phyloP scores from a whole-genome alignment of 2,888 invertebrate species.

The Andrena trimmerana region DNA sequence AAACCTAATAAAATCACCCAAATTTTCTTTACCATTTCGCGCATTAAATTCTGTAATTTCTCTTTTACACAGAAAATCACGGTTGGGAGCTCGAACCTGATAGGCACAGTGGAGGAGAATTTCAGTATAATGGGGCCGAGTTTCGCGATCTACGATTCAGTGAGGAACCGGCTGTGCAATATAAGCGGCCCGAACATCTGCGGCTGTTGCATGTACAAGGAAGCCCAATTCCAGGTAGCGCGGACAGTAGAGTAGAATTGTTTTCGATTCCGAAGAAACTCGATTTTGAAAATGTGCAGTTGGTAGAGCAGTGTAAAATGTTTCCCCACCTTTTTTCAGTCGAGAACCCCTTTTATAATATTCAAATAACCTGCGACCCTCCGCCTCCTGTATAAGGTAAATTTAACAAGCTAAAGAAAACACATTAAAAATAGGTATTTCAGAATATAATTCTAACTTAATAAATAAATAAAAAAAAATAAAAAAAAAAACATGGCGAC shows the following conservation, averaged over 20 bases:
- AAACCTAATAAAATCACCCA: no score
- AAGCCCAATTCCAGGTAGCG: slow-evolving; percentile 88
- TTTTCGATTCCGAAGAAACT: no score
- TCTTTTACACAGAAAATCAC: slow-evolving; percentile 72
- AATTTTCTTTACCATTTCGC: background rate
- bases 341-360: no score
- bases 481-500: background rate
- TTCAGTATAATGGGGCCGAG: slow-evolving; percentile 89
- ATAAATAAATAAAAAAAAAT: no score
- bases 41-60: background rate
- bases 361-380: no score
- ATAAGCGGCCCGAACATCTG: slow-evolving; percentile 91
- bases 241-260: background rate
- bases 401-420: no score
- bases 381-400: no score
- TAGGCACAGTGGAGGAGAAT: slow-evolving; percentile 90
- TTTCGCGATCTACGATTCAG: slow-evolving; percentile 89
- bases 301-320: no score
- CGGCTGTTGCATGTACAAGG: slow-evolving; percentile 87
- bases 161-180: slow-evolving; percentile 88
- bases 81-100: slow-evolving; percentile 85
- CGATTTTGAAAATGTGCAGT: no score
- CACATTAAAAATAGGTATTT: no score
- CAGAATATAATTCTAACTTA: no score
- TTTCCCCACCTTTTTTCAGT: background rate